Percentiles rank a stretch among this genome's conserved stretches.
Evolutionary conservation across 2,888 invertebrate species (phyloP).

Genomic region (Poecilus cupreus): DNA sequence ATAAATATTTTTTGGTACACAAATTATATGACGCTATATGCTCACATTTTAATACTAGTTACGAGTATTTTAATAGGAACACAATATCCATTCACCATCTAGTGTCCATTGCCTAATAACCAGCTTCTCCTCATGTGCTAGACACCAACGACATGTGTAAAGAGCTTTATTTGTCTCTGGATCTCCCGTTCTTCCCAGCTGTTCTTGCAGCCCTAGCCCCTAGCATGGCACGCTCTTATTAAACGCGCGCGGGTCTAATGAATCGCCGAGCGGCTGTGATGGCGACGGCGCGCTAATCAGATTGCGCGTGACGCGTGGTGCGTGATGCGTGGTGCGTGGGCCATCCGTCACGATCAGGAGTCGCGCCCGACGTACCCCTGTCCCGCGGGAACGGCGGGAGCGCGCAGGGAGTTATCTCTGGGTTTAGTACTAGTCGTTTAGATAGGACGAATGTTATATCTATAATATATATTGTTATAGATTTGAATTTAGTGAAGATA

Average conservation of each 20-base stretch:
- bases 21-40: no score
- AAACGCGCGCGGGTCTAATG: constrained; percentile 38
- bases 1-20: no score
- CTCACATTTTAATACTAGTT: no score
- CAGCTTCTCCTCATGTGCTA: no score
- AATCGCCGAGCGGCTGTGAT: constrained; percentile 7
- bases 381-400: background rate
- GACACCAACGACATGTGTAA: constrained; percentile 18
- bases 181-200: background rate
- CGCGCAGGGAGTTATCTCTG: background rate
- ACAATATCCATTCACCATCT: no score
- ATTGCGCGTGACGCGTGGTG: constrained; percentile 15
- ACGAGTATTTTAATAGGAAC: no score
- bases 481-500: no score
- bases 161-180: constrained; percentile 8
- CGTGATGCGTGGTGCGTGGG: constrained; percentile 8
- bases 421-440: background rate
- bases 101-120: no score
- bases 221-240: background rate
- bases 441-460: no score
- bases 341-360: constrained; percentile 27
- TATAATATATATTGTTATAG: no score
- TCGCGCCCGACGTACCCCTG: background rate
- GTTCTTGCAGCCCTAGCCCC: background rate
- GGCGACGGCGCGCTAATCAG: constrained; percentile 11